phyloP scores from a whole-genome alignment of 2,113 vertebrate species.

The Rostratula benghalensis region DNA sequence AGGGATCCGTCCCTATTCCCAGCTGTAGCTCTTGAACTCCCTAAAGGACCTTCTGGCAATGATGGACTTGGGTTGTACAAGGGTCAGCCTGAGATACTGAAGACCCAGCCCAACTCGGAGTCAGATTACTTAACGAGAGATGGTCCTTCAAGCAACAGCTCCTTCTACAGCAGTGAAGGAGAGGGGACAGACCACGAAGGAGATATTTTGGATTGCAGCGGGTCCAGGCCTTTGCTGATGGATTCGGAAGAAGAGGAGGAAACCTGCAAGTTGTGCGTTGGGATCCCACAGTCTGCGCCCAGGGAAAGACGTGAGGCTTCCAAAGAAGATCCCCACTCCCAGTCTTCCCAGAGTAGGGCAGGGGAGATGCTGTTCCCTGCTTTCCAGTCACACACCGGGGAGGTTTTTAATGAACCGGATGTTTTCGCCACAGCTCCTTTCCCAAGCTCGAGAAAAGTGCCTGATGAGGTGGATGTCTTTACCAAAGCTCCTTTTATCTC shows the following conservation, averaged over 20 bases:
- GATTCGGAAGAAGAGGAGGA: constrained; percentile 94
- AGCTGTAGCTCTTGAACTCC: constrained; percentile 48
- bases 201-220: constrained; percentile 85
- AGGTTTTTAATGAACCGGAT: constrained; percentile 66
- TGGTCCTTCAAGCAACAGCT: constrained; percentile 81
- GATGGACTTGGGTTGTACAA: constrained; percentile 47
- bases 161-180: constrained; percentile 93
- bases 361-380: constrained; percentile 11
- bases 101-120: constrained; percentile 55
- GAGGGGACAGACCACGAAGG: constrained; percentile 80
- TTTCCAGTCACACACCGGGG: neutral
- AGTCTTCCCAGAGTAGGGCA: neutral
- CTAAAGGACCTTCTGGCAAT: neutral
- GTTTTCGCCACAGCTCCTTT: constrained; percentile 91
- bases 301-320: neutral
- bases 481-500: constrained; percentile 88
- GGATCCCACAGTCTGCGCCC: constrained; percentile 9
- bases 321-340: neutral
- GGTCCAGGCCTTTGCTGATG: constrained; percentile 89
- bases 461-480: constrained; percentile 84
- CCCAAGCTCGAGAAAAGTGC: constrained; percentile 64
- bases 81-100: neutral
- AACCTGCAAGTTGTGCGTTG: neutral
- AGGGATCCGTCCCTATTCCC: constrained; percentile 63
- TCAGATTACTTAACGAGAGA: constrained; percentile 64